Evolutionary conservation across 2,113 vertebrate species (phyloP).

Genomic region (Ondatra zibethicus): DNA sequence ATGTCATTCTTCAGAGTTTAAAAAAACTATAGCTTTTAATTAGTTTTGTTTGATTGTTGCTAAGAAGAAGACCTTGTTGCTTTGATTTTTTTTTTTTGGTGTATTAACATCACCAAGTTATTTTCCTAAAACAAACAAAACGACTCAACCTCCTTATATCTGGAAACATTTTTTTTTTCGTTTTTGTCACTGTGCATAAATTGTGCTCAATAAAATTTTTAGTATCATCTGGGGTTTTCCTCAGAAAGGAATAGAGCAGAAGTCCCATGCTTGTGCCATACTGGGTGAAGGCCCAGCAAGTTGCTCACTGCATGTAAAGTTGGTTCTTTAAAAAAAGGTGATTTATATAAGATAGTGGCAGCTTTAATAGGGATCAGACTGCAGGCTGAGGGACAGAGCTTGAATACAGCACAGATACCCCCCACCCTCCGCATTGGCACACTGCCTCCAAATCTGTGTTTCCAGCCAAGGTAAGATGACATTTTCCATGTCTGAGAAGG

Average conservation of each 20-base stretch:
- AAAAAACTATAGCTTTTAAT: background rate
- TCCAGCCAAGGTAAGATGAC: accelerated
- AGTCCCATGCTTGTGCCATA: background rate
- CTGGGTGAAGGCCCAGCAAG: background rate
- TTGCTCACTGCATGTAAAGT: background rate
- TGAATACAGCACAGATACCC: too few relatives aligned
- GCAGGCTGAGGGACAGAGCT: background rate
- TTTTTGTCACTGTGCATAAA: background rate
- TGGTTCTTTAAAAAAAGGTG: too few relatives aligned
- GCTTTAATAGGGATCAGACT: background rate
- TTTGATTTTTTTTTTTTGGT: background rate
- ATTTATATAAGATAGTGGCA: background rate
- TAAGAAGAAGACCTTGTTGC: background rate
- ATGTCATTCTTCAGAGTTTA: background rate
- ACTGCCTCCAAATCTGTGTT: background rate
- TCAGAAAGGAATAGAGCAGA: background rate
- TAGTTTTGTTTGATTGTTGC: background rate
- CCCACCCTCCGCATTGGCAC: too few relatives aligned
- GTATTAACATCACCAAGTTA: background rate
- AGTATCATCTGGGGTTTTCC: background rate
- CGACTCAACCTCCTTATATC: background rate
- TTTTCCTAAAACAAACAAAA: background rate
- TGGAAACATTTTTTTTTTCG: background rate
- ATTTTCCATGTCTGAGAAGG: background rate
- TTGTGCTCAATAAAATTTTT: background rate